These are phyloP conservation scores for Mustela erminea DNA, from an alignment of 2,797 vertebrate species.

Conservation along the genomic window DNA sequence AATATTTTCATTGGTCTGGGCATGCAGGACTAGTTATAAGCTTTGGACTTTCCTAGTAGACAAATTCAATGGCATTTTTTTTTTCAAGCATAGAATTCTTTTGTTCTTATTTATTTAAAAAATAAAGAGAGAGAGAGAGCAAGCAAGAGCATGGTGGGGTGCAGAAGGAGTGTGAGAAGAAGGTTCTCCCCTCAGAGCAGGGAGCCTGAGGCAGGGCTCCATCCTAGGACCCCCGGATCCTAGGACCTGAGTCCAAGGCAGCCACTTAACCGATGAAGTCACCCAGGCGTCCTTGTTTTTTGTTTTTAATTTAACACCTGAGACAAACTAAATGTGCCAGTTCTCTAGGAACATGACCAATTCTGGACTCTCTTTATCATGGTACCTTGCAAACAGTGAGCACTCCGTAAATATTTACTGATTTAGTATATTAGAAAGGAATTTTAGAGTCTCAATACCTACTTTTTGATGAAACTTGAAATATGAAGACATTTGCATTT, in stretches of 20 bases:
- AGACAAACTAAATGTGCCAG: slow-evolving; percentile 45
- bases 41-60: slow-evolving; percentile 20
- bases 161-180: neutral
- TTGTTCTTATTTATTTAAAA: neutral
- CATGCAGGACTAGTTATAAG: neutral
- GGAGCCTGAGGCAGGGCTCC: neutral
- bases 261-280: too few relatives aligned
- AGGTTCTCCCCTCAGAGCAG: neutral
- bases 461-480: slow-evolving; percentile 47
- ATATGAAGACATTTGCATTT: neutral
- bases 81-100: neutral
- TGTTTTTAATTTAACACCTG: slow-evolving; percentile 14
- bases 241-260: neutral
- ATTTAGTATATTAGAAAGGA: neutral
- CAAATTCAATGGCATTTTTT: neutral
- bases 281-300: neutral
- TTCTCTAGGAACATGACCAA: neutral
- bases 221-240: neutral
- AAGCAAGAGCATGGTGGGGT: neutral
- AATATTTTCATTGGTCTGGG: neutral
- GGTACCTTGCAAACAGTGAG: neutral
- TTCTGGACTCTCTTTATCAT: slow-evolving; percentile 17
- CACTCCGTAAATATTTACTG: slow-evolving; percentile 19
- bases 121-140: neutral
- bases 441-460: neutral